phyloP scores from a whole-genome alignment of 2,113 vertebrate species.

The Gymnogyps californianus region DNA sequence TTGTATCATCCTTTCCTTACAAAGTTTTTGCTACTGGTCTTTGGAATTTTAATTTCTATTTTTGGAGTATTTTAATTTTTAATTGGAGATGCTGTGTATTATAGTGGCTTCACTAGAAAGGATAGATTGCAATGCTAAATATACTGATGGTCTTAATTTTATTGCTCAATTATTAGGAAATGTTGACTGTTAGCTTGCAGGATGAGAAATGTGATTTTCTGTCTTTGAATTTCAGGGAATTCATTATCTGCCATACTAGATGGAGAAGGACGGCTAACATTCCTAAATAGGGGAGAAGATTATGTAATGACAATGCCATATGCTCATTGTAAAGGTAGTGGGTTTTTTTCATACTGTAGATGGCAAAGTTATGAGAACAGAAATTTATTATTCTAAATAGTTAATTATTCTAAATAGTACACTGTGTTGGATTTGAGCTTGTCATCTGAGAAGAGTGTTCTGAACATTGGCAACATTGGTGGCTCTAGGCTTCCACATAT shows the following conservation, averaged over 20 bases:
- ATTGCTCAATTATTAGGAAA: background rate
- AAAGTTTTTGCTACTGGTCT: background rate
- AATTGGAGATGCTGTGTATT: background rate
- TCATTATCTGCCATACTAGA: constrained; percentile 95
- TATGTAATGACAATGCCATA: constrained; percentile 99
- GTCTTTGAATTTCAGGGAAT: constrained; percentile 82
- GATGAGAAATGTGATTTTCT: background rate
- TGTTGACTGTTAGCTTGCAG: background rate
- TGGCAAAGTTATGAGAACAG: background rate
- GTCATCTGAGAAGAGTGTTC: background rate
- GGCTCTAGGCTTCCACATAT: background rate
- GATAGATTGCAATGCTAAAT: background rate
- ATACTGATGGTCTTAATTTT: background rate
- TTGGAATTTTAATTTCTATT: background rate
- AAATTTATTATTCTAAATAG: background rate
- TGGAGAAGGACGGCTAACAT: constrained; percentile 91
- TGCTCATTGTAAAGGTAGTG: constrained; percentile 96
- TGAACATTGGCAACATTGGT: background rate
- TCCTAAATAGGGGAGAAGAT: constrained; percentile 95
- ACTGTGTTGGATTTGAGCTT: background rate
- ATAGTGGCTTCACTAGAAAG: background rate
- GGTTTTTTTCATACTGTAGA: background rate
- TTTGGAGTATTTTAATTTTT: background rate
- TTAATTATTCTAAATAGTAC: background rate
- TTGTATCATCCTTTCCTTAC: background rate